phyloP scores from a whole-genome alignment of 2,797 vertebrate species.

The Cyclopterus lumpus region DNA sequence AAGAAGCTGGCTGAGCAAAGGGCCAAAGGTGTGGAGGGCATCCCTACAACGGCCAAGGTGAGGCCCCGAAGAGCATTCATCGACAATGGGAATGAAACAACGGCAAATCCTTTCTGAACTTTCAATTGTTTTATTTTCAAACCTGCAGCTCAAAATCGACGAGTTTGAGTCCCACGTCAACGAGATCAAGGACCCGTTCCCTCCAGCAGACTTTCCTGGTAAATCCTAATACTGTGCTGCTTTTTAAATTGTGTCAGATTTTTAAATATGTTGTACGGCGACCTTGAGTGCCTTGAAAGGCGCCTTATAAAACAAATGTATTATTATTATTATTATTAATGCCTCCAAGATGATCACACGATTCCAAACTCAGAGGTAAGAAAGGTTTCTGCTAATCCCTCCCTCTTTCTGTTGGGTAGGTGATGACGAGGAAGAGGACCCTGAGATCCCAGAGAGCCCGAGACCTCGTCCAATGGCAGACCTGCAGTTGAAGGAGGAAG shows the following conservation, averaged over 20 bases:
- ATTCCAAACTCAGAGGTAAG: not conserved
- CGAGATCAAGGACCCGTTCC: slow-evolving; percentile 95
- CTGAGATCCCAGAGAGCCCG: slow-evolving; percentile 92
- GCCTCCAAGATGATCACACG: no score
- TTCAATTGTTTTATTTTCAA: not conserved
- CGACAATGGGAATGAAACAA: rapidly evolving
- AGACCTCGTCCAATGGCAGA: slow-evolving; percentile 94
- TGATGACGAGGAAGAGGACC: slow-evolving; percentile 96
- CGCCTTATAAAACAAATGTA: no score
- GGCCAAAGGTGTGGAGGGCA: slow-evolving; percentile 88
- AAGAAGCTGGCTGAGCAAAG: slow-evolving; percentile 93
- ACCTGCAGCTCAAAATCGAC: slow-evolving; percentile 90
- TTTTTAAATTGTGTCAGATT: no score
- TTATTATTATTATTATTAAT: no score
- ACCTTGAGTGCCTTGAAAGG: no score
- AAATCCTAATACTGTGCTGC: slow-evolving; percentile 35
- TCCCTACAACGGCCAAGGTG: slow-evolving; percentile 94
- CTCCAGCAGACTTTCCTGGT: slow-evolving; percentile 96
- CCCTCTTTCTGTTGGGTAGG: slow-evolving; percentile 74
- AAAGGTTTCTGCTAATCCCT: not conserved
- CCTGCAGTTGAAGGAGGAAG: slow-evolving; percentile 94
- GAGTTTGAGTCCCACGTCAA: slow-evolving; percentile 97
- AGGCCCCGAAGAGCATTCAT: slow-evolving; percentile 14
- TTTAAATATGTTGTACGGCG: no score
- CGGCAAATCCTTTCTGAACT: not conserved